Conservation (phyloP, 2,888 invertebrate genomes). For the Macrosoma leucophasiata region DNA sequence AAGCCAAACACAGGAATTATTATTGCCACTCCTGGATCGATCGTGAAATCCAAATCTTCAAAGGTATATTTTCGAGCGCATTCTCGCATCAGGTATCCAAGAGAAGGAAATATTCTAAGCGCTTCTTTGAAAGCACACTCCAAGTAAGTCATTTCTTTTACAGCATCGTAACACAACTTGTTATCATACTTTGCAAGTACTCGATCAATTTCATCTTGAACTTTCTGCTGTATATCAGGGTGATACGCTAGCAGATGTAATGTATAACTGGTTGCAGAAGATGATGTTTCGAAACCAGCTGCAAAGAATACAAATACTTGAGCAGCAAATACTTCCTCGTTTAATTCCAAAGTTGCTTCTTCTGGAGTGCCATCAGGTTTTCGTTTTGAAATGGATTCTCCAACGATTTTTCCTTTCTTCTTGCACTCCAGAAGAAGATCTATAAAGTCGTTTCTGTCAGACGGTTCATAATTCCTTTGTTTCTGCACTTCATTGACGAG, state of each 20-base stretch:
- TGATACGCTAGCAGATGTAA: slow-evolving; percentile 54
- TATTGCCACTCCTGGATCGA: slow-evolving; percentile 49
- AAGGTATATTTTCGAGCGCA: slow-evolving; percentile 38
- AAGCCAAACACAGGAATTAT: slow-evolving; percentile 47
- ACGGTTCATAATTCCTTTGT: slow-evolving; percentile 43
- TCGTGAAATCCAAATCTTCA: slow-evolving; percentile 35
- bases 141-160: slow-evolving; percentile 41
- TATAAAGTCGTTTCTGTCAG: slow-evolving; percentile 38
- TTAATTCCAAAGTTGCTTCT: slow-evolving; percentile 40
- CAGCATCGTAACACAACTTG: slow-evolving; percentile 47
- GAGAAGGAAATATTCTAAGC: slow-evolving; percentile 44
- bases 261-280: slow-evolving; percentile 51
- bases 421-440: slow-evolving; percentile 38
- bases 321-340: slow-evolving; percentile 36
- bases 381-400: slow-evolving; percentile 44
- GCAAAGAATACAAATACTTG: slow-evolving; percentile 53
- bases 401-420: slow-evolving; percentile 40
- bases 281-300: slow-evolving; percentile 67
- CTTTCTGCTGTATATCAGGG: slow-evolving; percentile 45
- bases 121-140: slow-evolving; percentile 47
- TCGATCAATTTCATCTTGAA: slow-evolving; percentile 50
- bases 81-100: slow-evolving; percentile 40
- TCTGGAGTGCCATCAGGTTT: slow-evolving; percentile 39
- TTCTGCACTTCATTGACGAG: slow-evolving; percentile 28
- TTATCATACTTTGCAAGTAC: slow-evolving; percentile 41